These are phyloP conservation scores for Cygnus atratus DNA, from an alignment of 2,113 vertebrate species.

Conservation along the genomic window DNA sequence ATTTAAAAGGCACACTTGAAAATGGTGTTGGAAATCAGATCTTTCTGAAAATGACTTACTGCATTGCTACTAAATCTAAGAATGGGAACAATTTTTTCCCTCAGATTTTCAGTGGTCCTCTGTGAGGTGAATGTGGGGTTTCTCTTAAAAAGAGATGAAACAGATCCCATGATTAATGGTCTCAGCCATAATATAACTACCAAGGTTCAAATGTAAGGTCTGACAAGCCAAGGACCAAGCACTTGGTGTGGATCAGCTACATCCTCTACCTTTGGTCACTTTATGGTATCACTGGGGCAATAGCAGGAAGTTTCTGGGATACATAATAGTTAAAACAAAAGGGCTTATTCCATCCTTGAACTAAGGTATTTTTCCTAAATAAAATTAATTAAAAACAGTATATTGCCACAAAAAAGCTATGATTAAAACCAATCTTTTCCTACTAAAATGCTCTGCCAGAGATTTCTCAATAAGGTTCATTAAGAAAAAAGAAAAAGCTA, in stretches of 20 bases:
- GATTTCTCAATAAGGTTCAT: neutral
- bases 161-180: neutral
- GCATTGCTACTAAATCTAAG: neutral
- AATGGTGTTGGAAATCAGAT: neutral
- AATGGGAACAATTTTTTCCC: rapidly evolving
- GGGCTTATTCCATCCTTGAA: neutral
- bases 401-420: neutral
- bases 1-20: neutral
- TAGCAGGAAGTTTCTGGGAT: neutral
- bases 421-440: neutral
- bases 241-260: neutral
- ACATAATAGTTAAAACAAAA: neutral
- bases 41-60: neutral
- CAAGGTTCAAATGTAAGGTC: neutral
- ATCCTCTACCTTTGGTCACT: neutral
- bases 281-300: neutral
- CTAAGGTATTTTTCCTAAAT: neutral
- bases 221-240: neutral
- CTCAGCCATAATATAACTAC: neutral
- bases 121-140: neutral
- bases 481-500: neutral
- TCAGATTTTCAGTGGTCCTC: neutral
- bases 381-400: neutral
- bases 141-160: neutral
- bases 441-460: neutral